Evolutionary conservation across 1,140 invertebrate genomes (phyloP).

Genomic region (Leptinotarsa texana): DNA sequence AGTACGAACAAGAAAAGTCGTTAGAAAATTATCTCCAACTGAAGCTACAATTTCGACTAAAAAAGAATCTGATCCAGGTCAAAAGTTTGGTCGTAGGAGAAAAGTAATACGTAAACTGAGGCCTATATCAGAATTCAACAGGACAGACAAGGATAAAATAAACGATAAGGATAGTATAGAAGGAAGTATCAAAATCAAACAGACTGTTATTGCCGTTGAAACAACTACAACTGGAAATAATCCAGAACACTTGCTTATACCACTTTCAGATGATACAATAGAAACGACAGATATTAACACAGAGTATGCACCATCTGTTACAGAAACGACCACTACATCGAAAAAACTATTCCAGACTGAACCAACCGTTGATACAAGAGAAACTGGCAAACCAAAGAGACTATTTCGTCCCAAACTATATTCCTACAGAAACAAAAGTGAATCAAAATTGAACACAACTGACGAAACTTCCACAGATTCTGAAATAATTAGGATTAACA

Average conservation of each 20-base stretch:
- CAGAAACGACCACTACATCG: constrained; percentile 6
- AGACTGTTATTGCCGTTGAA: constrained; percentile 10
- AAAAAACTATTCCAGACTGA: neutral
- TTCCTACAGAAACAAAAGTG: neutral
- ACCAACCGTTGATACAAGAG: neutral
- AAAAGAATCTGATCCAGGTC: constrained; percentile 24
- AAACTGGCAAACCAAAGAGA: neutral
- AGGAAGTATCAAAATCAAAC: neutral
- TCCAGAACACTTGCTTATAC: neutral
- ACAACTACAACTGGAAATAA: constrained; percentile 8
- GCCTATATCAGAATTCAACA: constrained; percentile 28
- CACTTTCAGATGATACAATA: too few relatives aligned
- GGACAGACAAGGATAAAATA: neutral
- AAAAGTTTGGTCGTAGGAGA: constrained; percentile 37
- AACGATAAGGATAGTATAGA: neutral
- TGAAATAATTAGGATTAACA: neutral
- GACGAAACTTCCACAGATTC: neutral
- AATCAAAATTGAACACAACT: neutral
- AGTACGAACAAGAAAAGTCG: constrained; percentile 58
- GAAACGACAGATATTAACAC: too few relatives aligned
- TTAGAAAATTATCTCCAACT: constrained; percentile 58
- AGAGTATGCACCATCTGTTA: neutral
- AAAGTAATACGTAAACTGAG: constrained; percentile 43
- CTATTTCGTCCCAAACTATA: neutral
- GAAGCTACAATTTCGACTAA: constrained; percentile 29